Base-by-base conservation (phyloP, 2,797 vertebrate genomes). In the Channa striata region DNA sequence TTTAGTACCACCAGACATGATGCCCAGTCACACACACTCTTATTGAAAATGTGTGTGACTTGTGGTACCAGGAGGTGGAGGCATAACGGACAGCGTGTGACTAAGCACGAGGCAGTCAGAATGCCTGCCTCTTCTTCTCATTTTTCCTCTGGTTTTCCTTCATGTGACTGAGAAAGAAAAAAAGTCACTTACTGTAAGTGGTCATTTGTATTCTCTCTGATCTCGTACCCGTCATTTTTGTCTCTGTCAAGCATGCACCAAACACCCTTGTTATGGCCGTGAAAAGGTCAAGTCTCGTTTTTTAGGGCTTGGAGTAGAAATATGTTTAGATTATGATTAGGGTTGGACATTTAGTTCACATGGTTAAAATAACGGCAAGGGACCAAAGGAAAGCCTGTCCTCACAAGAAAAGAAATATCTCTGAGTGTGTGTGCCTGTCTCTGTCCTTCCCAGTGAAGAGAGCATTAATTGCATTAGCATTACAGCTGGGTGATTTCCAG, bases 391-490 rank as follows among this genome's bases (percentile, higher is more conserved):
- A 79, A 74, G 56, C 83, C 11, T 40, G 39, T 40, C 39, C 39
- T 40, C 12, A 40, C 39, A 86, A 74, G 25, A 42, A 17, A 47
- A 14, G 65, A 69, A 68, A 23, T 40, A 53, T 57, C 30, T 47
- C 33, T 39, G 13, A 43, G n/a, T 66, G 25, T 11, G 53, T 47
- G 61, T 30, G 46, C 39, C 57, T 43, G 44, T 20, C 33, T 62
- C 48, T 37, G 59, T 21, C 23, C 40, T 60, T 64, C 47, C 47
- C 67, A 54, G 59, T 93, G 91, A 93, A 92, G 90, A 81, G 80
- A 84, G 79, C 88, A 84, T 87, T 92, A 93, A 93, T 93, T 93
- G 87, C 90, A 90, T 91, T 92, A 91, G 87, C 91, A 93, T 92
- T 88, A 83, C 84, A 91, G 84, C 81, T 82, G 87, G 77, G 74